These are phyloP conservation scores for Xiphorhynchus elegans DNA, from an alignment of 2,113 vertebrate species.

Conservation along the genomic window DNA sequence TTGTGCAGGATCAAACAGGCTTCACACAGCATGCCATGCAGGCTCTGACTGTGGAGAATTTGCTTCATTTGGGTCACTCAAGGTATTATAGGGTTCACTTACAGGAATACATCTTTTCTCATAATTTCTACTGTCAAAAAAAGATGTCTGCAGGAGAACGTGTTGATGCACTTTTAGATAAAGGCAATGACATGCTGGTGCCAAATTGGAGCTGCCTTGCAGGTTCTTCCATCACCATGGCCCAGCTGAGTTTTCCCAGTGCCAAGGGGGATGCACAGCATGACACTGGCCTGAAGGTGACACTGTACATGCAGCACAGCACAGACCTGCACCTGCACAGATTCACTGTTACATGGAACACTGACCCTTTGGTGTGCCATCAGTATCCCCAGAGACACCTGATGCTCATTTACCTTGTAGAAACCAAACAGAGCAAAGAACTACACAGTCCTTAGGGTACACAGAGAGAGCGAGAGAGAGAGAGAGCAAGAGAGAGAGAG, in stretches of 20 bases:
- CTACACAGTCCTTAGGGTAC: background rate
- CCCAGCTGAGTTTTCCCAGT: background rate
- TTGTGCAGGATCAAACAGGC: background rate
- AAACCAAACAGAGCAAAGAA: background rate
- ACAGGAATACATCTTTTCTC: background rate
- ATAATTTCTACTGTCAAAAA: background rate
- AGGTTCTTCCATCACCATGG: background rate
- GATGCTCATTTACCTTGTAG: background rate
- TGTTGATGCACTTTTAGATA: background rate
- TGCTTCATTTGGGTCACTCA: background rate
- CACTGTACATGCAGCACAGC: fast-evolving
- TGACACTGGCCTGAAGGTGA: background rate
- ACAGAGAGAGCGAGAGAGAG: background rate
- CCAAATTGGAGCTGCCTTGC: background rate
- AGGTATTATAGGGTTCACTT: background rate
- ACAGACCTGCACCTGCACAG: background rate
- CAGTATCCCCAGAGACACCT: background rate
- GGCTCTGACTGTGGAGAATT: background rate
- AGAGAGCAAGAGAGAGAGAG: background rate
- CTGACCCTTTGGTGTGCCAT: background rate
- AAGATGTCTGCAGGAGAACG: background rate
- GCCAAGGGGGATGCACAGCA: background rate
- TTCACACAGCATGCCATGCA: fast-evolving
- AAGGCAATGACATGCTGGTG: background rate
- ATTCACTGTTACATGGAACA: background rate